phyloP scores from a whole-genome alignment of 37 sponge, comb jelly and placozoan species.

The Cladorhizidae sp. region DNA sequence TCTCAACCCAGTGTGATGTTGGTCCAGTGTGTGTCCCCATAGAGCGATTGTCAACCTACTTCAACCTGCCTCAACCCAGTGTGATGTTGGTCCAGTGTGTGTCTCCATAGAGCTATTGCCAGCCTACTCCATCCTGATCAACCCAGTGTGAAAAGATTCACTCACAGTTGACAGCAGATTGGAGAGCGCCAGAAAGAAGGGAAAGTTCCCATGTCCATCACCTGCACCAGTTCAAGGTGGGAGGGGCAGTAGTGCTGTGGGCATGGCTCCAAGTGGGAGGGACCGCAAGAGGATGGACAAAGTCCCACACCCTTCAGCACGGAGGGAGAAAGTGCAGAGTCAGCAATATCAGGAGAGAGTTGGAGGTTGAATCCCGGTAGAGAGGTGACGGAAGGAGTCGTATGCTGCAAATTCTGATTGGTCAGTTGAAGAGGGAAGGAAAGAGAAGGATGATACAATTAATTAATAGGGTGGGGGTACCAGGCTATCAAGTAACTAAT shows the following conservation, averaged over 20 bases:
- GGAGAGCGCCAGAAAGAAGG: conserved; percentile 57
- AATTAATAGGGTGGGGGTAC: too few species aligned
- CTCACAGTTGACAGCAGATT: conserved; percentile 43
- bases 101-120: too few species aligned
- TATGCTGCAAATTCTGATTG: conserved; percentile 11
- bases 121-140: too few species aligned
- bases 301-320: conserved; percentile 32
- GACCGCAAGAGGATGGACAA: background rate
- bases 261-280: too few species aligned
- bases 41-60: too few species aligned
- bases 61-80: too few species aligned
- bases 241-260: conserved; percentile 19
- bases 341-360: background rate
- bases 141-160: conserved; percentile 15
- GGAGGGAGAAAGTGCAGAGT: background rate
- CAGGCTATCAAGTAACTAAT: too few species aligned
- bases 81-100: background rate
- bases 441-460: too few species aligned
- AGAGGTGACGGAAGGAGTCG: background rate
- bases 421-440: too few species aligned
- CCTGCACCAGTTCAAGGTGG: conserved; percentile 54
- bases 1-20: too few species aligned
- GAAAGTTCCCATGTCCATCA: conserved; percentile 23
- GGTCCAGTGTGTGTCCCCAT: too few species aligned
- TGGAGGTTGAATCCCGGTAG: conserved; percentile 32